A percentile compares a stretch with the other conserved stretches of the same genome.
Conservation (phyloP, 2,888 invertebrate genomes). For the Dicyrtomina minuta region DNA sequence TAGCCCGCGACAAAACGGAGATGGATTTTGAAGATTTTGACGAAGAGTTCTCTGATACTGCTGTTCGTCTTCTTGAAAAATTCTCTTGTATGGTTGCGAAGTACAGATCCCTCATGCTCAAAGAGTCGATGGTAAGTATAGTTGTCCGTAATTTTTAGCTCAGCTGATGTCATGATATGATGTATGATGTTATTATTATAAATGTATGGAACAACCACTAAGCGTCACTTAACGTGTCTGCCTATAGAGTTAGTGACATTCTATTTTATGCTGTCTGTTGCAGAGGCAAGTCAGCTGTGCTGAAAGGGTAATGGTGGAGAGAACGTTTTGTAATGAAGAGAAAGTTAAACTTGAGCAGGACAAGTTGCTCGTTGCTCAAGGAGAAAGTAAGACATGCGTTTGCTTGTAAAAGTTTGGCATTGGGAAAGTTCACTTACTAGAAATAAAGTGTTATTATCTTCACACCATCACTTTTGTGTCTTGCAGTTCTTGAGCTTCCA, state of each 20-base stretch:
- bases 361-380: conserved; percentile 42
- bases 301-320: conserved; percentile 52
- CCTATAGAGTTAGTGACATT: background rate
- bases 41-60: conserved; percentile 49
- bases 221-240: conserved; percentile 8
- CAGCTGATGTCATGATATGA: background rate
- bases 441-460: too few species aligned
- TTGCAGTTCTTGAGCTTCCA: conserved; percentile 50
- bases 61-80: conserved; percentile 49
- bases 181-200: background rate
- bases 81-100: conserved; percentile 52
- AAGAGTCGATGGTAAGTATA: conserved; percentile 51
- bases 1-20: conserved; percentile 49
- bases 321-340: conserved; percentile 52
- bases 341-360: conserved; percentile 39
- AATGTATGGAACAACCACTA: too few species aligned
- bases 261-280: background rate
- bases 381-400: conserved; percentile 45
- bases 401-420: background rate
- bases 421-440: too few species aligned
- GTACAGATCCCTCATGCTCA: conserved; percentile 49
- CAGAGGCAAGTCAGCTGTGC: conserved; percentile 52
- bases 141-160: background rate
- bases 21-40: conserved; percentile 53
- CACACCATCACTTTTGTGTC: too few species aligned